These are phyloP conservation scores for Buphagus erythrorhynchus DNA, from an alignment of 2,797 vertebrate genomes.

Conservation along the genomic window DNA sequence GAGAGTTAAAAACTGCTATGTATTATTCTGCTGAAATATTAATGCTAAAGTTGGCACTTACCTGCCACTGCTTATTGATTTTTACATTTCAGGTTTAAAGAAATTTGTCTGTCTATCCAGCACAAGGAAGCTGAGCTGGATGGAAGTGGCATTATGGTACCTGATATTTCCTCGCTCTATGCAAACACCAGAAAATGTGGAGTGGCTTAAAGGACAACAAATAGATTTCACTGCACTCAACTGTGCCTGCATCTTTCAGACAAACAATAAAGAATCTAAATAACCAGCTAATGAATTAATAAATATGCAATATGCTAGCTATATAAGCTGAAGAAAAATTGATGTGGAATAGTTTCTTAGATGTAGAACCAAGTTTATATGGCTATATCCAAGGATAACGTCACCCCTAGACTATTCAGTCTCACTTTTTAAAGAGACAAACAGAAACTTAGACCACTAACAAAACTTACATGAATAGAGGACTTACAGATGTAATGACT, in stretches of 20 bases:
- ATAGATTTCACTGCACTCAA: neutral
- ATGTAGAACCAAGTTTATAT: neutral
- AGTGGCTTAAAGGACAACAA: neutral
- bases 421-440: neutral
- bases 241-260: neutral
- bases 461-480: neutral
- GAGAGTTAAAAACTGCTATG: neutral
- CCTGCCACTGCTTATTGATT: neutral
- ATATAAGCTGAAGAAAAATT: neutral
- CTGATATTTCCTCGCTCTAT: neutral
- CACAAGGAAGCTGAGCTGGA: neutral
- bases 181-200: neutral
- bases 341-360: neutral
- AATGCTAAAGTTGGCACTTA: neutral
- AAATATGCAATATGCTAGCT: neutral
- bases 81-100: neutral
- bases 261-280: neutral
- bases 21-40: neutral
- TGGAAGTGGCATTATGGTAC: neutral
- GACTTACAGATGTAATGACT: neutral
- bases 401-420: neutral
- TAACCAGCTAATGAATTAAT: neutral
- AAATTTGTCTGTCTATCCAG: neutral
- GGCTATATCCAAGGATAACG: neutral
- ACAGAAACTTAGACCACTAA: neutral